phyloP scores from a whole-genome alignment of 2,113 vertebrate genomes.

The Protobothrops mucrosquamatus region DNA sequence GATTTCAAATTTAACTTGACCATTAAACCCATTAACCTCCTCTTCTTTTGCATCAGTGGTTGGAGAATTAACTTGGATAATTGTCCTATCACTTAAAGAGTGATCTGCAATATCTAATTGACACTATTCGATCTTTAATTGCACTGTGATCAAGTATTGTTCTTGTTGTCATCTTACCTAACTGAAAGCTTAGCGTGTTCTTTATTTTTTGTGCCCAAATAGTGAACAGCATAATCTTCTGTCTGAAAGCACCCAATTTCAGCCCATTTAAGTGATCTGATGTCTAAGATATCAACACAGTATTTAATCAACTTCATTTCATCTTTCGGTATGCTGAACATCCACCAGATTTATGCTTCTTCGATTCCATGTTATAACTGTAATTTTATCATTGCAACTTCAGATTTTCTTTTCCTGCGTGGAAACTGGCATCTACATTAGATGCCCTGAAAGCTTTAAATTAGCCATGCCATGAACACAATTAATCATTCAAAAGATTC shows the following conservation, averaged over 20 bases:
- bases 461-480: background rate
- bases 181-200: background rate
- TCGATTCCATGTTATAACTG: background rate
- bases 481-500: background rate
- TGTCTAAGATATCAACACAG: background rate
- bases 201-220: background rate
- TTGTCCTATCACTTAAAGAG: background rate
- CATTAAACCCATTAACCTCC: background rate
- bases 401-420: background rate
- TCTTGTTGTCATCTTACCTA: background rate
- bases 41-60: background rate
- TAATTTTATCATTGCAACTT: background rate
- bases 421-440: background rate
- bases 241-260: background rate
- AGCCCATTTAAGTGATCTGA: background rate
- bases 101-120: background rate
- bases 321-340: background rate
- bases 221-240: background rate
- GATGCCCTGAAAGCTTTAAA: background rate
- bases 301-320: background rate
- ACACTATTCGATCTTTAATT: background rate
- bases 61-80: background rate
- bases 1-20: background rate
- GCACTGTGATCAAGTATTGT: background rate
- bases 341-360: background rate